These are phyloP conservation scores for Agriopis leucophaearia DNA, from an alignment of 2,888 invertebrate genomes.

Conservation along the genomic window DNA sequence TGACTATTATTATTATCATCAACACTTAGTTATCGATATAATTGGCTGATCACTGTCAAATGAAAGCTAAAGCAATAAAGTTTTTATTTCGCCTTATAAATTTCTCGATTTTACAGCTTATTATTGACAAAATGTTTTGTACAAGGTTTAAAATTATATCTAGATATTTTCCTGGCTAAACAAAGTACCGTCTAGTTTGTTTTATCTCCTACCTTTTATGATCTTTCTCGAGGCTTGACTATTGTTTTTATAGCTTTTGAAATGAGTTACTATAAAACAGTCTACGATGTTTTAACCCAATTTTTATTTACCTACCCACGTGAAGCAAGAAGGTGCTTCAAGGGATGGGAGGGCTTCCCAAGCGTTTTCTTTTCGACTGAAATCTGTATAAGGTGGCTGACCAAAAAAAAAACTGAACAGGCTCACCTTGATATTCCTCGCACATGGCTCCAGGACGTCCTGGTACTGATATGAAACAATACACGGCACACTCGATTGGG, in stretches of 20 bases:
- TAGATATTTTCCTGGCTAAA: conserved; percentile 13
- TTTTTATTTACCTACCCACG: too few species aligned
- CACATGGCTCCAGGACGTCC: too few species aligned
- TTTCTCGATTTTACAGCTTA: not conserved
- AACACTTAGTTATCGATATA: not conserved
- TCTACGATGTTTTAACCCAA: not conserved
- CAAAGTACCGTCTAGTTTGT: conserved; percentile 15
- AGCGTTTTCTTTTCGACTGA: too few species aligned
- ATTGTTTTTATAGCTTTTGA: conserved; percentile 29
- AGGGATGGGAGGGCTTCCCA: too few species aligned
- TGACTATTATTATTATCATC: not conserved
- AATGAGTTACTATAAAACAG: conserved; percentile 21
- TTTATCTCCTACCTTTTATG: conserved; percentile 29
- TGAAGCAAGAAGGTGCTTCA: too few species aligned
- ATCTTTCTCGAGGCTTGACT: conserved; percentile 3
- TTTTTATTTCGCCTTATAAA: not conserved
- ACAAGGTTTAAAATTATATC: conserved; percentile 10
- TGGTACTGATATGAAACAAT: too few species aligned
- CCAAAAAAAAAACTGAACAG: too few species aligned
- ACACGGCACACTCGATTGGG: too few species aligned
- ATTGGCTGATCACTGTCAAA: not conserved
- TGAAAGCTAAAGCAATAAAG: not conserved
- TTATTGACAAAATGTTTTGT: conserved; percentile 1
- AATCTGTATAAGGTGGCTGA: too few species aligned
- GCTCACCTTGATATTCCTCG: too few species aligned